Conservation (phyloP, 2,888 invertebrate species). For the Heterodera filipjevi region DNA sequence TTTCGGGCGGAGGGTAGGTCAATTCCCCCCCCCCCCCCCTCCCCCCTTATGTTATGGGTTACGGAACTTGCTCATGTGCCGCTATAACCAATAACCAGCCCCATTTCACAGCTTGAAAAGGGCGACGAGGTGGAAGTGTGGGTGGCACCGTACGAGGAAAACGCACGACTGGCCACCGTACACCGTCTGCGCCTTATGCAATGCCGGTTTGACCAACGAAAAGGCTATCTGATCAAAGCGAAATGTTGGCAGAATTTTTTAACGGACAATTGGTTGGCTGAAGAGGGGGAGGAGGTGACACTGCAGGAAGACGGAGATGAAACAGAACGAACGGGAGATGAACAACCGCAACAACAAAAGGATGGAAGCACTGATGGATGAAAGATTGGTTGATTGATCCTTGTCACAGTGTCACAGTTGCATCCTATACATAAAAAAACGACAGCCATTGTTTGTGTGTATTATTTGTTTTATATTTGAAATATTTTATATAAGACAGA, state of each 20-base stretch:
- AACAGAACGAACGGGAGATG: neutral
- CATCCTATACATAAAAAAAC: too few species aligned
- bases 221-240: conserved; percentile 8
- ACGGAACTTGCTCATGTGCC: too few species aligned
- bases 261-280: conserved; percentile 20
- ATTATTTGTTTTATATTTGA: too few species aligned
- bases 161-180: conserved; percentile 7
- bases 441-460: too few species aligned
- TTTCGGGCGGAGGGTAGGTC: too few species aligned
- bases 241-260: conserved; percentile 16
- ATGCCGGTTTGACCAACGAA: neutral
- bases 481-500: too few species aligned
- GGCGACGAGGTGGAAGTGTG: conserved; percentile 21
- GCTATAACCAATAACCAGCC: neutral
- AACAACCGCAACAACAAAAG: too few species aligned
- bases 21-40: neutral
- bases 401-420: too few species aligned
- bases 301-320: neutral
- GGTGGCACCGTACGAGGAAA: conserved; percentile 11
- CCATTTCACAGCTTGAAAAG: conserved; percentile 7
- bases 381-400: too few species aligned
- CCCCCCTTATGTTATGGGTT: too few species aligned
- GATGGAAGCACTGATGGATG: neutral
- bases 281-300: neutral
- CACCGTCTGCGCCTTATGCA: conserved; percentile 7